Evolutionary conservation across 2,888 invertebrate genomes (phyloP), one percentile per base, ranked within the genome.

Genomic region (Amiota mariae): DNA sequence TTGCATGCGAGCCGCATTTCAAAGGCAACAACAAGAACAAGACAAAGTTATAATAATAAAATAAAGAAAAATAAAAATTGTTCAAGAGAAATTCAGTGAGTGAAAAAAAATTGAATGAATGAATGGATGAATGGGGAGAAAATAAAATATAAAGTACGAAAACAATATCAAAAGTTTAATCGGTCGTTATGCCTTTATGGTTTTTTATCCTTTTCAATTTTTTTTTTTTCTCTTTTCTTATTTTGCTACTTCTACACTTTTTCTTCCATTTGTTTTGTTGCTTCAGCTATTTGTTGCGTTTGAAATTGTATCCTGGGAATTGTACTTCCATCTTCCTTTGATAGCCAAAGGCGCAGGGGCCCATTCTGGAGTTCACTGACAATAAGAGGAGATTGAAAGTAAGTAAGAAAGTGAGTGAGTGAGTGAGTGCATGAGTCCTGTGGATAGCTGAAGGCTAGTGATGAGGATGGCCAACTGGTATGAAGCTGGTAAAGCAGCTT

Each of bases 161-260:
- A 72, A 72, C 72, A 64, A 63, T 72, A 72, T 64, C 72, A 64
- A 72, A 72, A 72, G 64, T 64, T 72, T 72, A 72, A 72, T 72
- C 72, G 72, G 63, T 72, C 64, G 72, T 64, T 72, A 72, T 64
- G 64, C 64, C 54, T 72, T 72, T 72, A 72, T 64, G 72, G 72
- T 64, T 64, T 67, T 49, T 72, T 72, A 64, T 72, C 72, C 72
- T 56, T 64, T 70, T 63, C 66, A 67, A 11, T 54, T n/a, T 54
- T 54, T 54, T 54, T 10, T 54, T 54, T 54, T 54, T 1, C 4
- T n/a, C 2, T 51, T 15, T 59, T 15, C 18, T 18, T 54, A 6
- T 59, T 8, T 18, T 57, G 57, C 15, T 15, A 8, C 59, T 59
- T 20, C 12, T 61, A 20, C 24, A 61, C 24, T 54, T 54, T 54